Base-by-base conservation (phyloP, 2,888 invertebrate genomes). In the Sesia bembeciformis region DNA sequence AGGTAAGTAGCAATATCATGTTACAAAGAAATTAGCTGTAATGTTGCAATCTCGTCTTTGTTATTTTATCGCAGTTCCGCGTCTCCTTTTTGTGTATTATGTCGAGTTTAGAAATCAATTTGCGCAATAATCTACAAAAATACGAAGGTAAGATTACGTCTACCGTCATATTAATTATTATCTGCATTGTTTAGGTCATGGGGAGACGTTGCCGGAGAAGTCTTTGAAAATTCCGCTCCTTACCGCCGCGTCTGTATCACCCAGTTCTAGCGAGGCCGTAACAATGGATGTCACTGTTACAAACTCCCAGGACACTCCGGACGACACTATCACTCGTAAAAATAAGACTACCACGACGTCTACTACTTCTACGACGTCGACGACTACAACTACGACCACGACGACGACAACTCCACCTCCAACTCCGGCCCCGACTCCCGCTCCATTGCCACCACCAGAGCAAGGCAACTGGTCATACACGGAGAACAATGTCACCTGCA, bases 401-500 rank as follows among this genome's bases (percentile, higher is more conserved):
- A 52, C 90, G 74, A 40, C 92, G 70, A 46, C 91, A 74, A 39
- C 91, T 0, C 54, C 51, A 0, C 56, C 70, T 0, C 60, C 73
- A 0, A 57, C 83, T 55, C 50, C 84, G 58, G 43, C 85, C 51
- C 58, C 85, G n/a, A 52, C 72, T 62, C 23, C 73, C 57, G 5
- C 76, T 60, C 40, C 75, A 58, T 50, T 74, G 60, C 43, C 76
- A 58, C 57, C 79, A 0, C 81, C 87, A 2, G 68, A 76, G 5
- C 76, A 75, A 58, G 84, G 84, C 52, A 69, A 59, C 5, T 88
- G 87, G 87, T 50, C 56, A 0, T 78, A 58, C 56, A 61, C 63
- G 0, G 78, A 87, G 49, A 54, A 60, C 6, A 92, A 92, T 65
- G 70, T 84, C 0, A 91, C 92, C 4, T 95, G 95, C 67, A 90